Evolutionary conservation across 2,797 vertebrate genomes (phyloP).

Genomic region (Oryzias dopingdopingensis): DNA sequence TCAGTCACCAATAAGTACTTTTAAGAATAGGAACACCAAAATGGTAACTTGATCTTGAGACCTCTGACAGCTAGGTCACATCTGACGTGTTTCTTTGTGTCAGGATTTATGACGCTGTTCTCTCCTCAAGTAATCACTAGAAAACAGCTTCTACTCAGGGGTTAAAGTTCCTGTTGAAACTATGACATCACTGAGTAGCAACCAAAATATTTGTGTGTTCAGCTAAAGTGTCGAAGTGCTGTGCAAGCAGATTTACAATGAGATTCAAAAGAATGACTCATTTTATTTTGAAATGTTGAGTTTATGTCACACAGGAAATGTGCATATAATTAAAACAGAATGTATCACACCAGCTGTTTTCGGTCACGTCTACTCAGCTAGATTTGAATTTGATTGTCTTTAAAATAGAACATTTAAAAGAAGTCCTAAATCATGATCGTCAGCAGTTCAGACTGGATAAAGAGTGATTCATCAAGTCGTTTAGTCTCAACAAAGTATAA

Average conservation of each 20-base stretch:
- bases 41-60: constrained; percentile 1
- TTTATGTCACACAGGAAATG: no score
- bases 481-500: no score
- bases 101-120: constrained; percentile 32
- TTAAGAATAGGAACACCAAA: background rate
- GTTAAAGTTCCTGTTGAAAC: constrained; percentile 10
- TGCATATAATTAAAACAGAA: no score
- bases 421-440: no score
- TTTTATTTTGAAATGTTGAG: no score
- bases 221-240: constrained; percentile 25
- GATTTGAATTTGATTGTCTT: no score
- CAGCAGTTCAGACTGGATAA: no score
- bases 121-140: constrained; percentile 14
- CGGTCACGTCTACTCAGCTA: no score
- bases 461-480: no score
- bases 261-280: background rate
- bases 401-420: no score
- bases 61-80: background rate
- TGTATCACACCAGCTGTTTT: no score
- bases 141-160: constrained; percentile 20
- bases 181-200: constrained; percentile 12
- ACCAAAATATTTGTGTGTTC: constrained; percentile 32
- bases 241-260: background rate
- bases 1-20: constrained; percentile 10
- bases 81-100: constrained; percentile 26